phyloP scores from a whole-genome alignment of 2,797 vertebrate species.

The Pangasius mekongensis region DNA sequence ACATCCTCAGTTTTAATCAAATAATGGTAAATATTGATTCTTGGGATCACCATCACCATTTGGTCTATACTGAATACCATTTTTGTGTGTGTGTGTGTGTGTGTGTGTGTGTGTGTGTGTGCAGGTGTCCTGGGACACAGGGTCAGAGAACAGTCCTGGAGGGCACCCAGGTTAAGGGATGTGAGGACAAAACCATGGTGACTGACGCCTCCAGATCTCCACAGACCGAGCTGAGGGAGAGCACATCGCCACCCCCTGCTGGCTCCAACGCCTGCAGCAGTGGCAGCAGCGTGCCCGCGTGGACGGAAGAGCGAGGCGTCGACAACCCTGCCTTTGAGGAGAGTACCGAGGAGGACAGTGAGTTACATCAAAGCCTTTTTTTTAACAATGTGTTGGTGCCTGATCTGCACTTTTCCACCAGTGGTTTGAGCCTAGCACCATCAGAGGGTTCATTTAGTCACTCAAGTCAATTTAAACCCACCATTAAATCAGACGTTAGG shows the following conservation, averaged over 20 bases:
- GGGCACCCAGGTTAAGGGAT: slow-evolving; percentile 75
- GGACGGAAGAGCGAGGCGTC: slow-evolving; percentile 85
- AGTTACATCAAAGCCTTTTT: slow-evolving; percentile 62
- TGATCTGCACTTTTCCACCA: neutral
- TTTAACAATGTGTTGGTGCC: neutral
- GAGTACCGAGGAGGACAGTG: slow-evolving; percentile 87
- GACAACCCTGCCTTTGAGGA: slow-evolving; percentile 97
- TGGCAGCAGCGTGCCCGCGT: slow-evolving; percentile 66
- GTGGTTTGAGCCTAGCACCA: neutral
- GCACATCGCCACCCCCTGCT: slow-evolving; percentile 71
- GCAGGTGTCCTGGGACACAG: slow-evolving; percentile 92
- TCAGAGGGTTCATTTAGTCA: neutral
- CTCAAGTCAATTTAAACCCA: neutral
- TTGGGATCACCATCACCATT: neutral
- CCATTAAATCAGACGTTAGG: neutral
- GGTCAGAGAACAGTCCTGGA: slow-evolving; percentile 83
- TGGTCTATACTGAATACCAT: neutral
- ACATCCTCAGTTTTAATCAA: neutral
- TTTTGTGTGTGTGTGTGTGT: neutral
- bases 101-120: neutral
- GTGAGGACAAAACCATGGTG: slow-evolving; percentile 71
- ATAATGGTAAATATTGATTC: neutral
- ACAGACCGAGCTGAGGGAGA: slow-evolving; percentile 80
- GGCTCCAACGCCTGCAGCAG: slow-evolving; percentile 66
- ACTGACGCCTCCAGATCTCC: slow-evolving; percentile 77